These are phyloP conservation scores for Charaxes varanes DNA, from an alignment of 1,140 invertebrate species.

Conservation along the genomic window DNA sequence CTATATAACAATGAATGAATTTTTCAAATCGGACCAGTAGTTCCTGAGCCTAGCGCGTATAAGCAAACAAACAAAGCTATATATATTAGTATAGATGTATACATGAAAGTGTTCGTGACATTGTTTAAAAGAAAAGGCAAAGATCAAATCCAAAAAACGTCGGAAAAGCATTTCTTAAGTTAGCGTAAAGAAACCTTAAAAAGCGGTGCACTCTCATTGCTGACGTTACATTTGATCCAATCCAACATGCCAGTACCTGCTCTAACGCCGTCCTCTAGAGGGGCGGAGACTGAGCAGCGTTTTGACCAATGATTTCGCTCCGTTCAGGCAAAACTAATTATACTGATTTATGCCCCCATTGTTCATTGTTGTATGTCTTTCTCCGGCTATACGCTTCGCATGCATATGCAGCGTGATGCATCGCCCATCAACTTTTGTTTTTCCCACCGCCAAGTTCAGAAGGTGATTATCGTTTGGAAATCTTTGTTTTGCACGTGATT, in stretches of 20 bases:
- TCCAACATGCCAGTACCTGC: conserved; percentile 47
- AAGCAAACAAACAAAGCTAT: too few species aligned
- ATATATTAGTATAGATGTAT: too few species aligned
- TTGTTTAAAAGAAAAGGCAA: too few species aligned
- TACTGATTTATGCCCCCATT: conserved; percentile 75
- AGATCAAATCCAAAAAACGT: not conserved
- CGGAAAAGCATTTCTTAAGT: too few species aligned
- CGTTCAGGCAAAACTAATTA: conserved; percentile 72
- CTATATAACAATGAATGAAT: too few species aligned
- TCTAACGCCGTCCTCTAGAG: conserved; percentile 49
- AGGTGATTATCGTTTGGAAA: conserved; percentile 12
- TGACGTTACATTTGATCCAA: conserved; percentile 60
- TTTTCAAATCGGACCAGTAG: too few species aligned
- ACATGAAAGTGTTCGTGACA: too few species aligned
- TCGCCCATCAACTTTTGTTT: conserved; percentile 51
- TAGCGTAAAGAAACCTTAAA: not conserved
- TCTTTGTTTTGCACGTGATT: too few species aligned
- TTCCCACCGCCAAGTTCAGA: conserved; percentile 25
- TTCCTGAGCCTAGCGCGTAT: too few species aligned
- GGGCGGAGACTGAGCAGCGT: conserved; percentile 57
- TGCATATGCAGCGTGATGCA: conserved; percentile 51
- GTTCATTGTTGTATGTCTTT: conserved; percentile 73
- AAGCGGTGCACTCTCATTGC: conserved; percentile 30
- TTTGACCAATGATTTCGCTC: conserved; percentile 74
- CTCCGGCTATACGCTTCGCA: conserved; percentile 44